phyloP scores from a whole-genome alignment of 2,113 vertebrate genomes.

The Grus americana region DNA sequence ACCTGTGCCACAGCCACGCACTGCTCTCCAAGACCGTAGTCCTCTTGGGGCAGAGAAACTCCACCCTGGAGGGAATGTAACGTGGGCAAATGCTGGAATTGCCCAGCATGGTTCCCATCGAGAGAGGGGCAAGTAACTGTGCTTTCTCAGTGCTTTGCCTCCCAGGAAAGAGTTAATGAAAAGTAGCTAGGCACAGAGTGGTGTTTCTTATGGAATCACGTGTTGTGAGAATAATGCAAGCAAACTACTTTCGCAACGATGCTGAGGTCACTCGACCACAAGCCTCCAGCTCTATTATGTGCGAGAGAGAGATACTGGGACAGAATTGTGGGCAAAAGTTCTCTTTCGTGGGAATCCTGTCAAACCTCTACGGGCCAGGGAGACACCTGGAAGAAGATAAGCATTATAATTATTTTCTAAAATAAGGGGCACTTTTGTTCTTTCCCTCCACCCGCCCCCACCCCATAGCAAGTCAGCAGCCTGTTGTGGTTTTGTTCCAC shows the following conservation, averaged over 20 bases:
- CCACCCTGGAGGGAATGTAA: background rate
- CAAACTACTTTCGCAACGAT: slow-evolving; percentile 33
- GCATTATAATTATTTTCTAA: background rate
- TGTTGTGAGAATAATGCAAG: slow-evolving; percentile 55
- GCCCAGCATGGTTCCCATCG: background rate
- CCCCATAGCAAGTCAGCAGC: slow-evolving; percentile 42
- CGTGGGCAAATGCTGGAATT: background rate
- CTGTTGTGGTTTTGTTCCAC: slow-evolving; percentile 65
- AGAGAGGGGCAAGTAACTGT: background rate
- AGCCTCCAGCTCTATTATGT: slow-evolving; percentile 29
- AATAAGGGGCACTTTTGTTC: slow-evolving; percentile 31
- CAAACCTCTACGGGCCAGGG: background rate
- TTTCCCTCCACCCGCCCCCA: background rate
- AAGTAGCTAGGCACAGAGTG: background rate
- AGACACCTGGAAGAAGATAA: slow-evolving; percentile 47
- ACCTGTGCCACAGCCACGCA: rapidly evolving
- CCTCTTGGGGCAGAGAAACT: background rate
- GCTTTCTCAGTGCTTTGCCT: background rate
- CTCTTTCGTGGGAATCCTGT: background rate
- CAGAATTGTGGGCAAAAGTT: background rate
- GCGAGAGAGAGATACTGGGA: background rate
- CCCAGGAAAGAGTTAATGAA: slow-evolving; percentile 38
- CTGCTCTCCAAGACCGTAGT: background rate
- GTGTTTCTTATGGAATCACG: slow-evolving; percentile 47
- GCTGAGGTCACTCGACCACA: slow-evolving; percentile 51